These are phyloP conservation scores for Neoarius graeffei DNA, from an alignment of 2,113 vertebrate genomes.

Conservation along the genomic window DNA sequence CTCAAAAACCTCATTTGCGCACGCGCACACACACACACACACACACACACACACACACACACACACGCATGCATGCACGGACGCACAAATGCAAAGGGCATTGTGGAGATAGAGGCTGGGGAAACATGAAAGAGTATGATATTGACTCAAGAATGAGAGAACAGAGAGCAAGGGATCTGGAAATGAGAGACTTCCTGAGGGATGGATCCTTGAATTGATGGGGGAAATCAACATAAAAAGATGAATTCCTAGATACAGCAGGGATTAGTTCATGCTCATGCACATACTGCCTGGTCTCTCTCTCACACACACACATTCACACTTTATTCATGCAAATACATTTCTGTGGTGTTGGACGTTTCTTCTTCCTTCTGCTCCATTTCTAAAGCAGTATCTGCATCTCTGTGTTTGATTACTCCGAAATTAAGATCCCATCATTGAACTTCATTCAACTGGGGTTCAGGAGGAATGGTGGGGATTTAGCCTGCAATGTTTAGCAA, in stretches of 20 bases:
- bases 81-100: background rate
- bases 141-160: background rate
- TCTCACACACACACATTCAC: background rate
- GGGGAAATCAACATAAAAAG: background rate
- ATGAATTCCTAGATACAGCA: slow-evolving; percentile 7
- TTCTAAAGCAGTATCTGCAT: background rate
- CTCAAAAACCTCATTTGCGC: background rate
- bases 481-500: slow-evolving; percentile 4
- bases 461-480: background rate
- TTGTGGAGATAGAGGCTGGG: background rate
- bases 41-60: background rate
- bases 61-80: background rate
- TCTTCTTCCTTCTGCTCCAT: background rate
- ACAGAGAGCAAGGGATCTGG: background rate
- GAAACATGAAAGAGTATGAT: background rate
- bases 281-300: background rate
- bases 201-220: background rate
- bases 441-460: background rate
- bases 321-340: slow-evolving; percentile 10
- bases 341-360: background rate
- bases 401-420: slow-evolving; percentile 39
- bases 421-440: slow-evolving; percentile 3
- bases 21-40: background rate
- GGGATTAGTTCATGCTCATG: background rate
- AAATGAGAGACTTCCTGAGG: background rate